A percentile compares a stretch with the other conserved stretches of the same genome.
Evolutionary conservation across 1,140 invertebrate species (phyloP).

Genomic region (Megathymus violae): DNA sequence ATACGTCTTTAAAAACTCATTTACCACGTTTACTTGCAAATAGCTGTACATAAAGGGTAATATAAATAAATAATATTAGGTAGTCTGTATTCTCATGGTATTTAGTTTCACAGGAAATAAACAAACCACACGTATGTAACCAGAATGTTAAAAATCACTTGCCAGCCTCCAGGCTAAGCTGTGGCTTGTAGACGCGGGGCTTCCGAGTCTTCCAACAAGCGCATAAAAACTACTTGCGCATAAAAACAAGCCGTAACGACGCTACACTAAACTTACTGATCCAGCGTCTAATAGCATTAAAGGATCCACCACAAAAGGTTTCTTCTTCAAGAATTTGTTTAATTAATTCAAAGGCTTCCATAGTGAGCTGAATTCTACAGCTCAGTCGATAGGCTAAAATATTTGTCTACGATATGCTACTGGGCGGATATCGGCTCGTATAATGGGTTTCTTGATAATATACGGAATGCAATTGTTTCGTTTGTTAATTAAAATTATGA

Average conservation of each 20-base stretch:
- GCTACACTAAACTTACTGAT: slow-evolving; percentile 12
- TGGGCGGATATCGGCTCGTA: slow-evolving; percentile 10
- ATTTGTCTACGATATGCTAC: slow-evolving; percentile 11
- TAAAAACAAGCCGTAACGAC: slow-evolving; percentile 18
- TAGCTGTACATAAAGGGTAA: no score
- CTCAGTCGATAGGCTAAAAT: slow-evolving; percentile 19
- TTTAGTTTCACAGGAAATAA: slow-evolving; percentile 1
- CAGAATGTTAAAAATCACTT: neutral
- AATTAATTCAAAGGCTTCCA: slow-evolving; percentile 28
- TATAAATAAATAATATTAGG: no score
- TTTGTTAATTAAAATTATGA: slow-evolving; percentile 1
- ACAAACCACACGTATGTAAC: slow-evolving; percentile 8
- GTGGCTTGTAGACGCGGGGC: slow-evolving; percentile 10
- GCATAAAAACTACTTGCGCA: slow-evolving; percentile 11
- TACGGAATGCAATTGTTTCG: neutral
- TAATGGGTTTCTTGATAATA: slow-evolving; percentile 21
- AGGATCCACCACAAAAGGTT: slow-evolving; percentile 24
- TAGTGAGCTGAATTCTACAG: slow-evolving; percentile 21
- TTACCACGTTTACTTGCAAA: no score
- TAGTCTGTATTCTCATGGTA: neutral
- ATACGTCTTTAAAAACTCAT: no score
- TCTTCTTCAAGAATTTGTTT: slow-evolving; percentile 32
- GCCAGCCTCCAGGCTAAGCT: slow-evolving; percentile 6
- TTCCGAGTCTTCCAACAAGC: slow-evolving; percentile 15
- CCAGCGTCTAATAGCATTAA: slow-evolving; percentile 28